Evolutionary conservation across 2,113 vertebrate species (phyloP), one percentile per base, ranked within the genome.

Genomic region (Actenoides lindsayi): DNA sequence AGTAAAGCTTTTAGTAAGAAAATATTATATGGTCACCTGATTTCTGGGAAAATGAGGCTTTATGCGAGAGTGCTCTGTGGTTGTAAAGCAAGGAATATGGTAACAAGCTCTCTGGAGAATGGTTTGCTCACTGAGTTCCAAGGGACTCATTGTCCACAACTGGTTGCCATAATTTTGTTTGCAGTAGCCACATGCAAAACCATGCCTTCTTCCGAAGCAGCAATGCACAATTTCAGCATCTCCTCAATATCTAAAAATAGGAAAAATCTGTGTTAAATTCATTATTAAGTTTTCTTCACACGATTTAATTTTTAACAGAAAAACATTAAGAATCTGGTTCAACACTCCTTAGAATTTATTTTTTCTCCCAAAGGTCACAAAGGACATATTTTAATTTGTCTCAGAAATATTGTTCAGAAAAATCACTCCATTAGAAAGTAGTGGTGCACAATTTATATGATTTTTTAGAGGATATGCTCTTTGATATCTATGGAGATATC

Each of bases 401-500:
- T 92, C n/a, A 41, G 51, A 42, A 73, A 53, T 65, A 77, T 85
- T 93, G 94, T 85, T 64, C 39, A 71, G 76, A 90, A 88, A 56
- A 68, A 21, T 65, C 30, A 73, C 23, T n/a, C 64, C n/a, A 69
- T 56, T 53, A 90, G 44, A 87, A 96, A 60, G 48, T 71, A 65
- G 23, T 30, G 44, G 42, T 2, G 4, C 7, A 59, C 3, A 24
- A 35, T 57, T 86, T 70, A 62, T 33, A 57, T 62, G 6, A 68
- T 21, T 78, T 60, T 91, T 90, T 68, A 37, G 25, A 69, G 37
- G 17, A 77, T 70, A 80, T 87, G 16, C 28, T 81, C 48, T 84
- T 56, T 87, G 39, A 82, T 89, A 87, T 44, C 75, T 80, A n/a
- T 83, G 51, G 71, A 90, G 92, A 86, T 94, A 95, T 88, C 71